A percentile compares a stretch with the other conserved stretches of the same genome.
These are phyloP conservation scores for Equus quagga DNA, from an alignment of 2,113 vertebrate genomes.

Conservation along the genomic window DNA sequence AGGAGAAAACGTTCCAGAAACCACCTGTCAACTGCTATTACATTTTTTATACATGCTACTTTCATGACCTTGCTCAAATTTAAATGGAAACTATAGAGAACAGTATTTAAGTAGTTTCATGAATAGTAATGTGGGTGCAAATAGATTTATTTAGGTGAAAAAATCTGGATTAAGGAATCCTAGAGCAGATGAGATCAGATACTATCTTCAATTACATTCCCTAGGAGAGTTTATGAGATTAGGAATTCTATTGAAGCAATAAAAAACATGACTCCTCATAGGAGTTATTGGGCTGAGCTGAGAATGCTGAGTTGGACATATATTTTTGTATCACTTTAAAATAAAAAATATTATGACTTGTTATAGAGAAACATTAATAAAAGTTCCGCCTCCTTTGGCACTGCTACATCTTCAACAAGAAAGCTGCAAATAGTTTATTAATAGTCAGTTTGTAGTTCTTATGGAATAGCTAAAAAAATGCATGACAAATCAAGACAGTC, in stretches of 20 bases:
- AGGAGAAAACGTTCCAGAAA: slow-evolving; percentile 51
- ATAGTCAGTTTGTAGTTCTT: slow-evolving; percentile 14
- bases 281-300: neutral
- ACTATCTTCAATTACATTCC: neutral
- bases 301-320: neutral
- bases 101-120: neutral
- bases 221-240: neutral
- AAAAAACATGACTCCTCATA: slow-evolving; percentile 2
- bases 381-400: neutral
- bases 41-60: slow-evolving; percentile 3
- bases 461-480: slow-evolving; percentile 5
- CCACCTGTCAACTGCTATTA: neutral
- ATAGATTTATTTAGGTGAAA: slow-evolving; percentile 15
- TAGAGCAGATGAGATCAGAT: slow-evolving; percentile 36
- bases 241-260: neutral
- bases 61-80: neutral
- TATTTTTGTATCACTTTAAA: slow-evolving; percentile 55
- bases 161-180: neutral
- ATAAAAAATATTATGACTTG: neutral
- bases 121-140: neutral
- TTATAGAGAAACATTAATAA: neutral
- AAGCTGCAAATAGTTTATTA: slow-evolving; percentile 31
- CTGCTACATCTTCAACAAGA: neutral
- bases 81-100: slow-evolving; percentile 33
- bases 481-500: neutral